Conservation (phyloP, 2,113 vertebrate species). For the Oryzias woworae region DNA sequence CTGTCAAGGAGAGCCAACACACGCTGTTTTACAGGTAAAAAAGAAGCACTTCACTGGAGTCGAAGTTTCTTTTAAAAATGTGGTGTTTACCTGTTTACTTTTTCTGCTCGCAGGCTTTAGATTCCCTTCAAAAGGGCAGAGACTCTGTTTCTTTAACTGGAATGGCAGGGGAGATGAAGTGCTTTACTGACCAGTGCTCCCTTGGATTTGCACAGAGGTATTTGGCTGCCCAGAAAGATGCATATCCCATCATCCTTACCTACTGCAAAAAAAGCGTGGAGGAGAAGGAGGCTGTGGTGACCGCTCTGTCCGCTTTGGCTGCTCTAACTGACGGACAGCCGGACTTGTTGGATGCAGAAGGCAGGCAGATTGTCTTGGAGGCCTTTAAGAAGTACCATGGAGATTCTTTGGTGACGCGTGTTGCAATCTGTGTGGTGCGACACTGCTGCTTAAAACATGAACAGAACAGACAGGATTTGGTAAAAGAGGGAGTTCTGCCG, state of each 20-base stretch:
- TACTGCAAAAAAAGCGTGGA: slow-evolving; percentile 71
- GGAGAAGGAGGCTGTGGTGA: slow-evolving; percentile 44
- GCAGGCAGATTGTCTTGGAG: slow-evolving; percentile 78
- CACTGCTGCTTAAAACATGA: slow-evolving; percentile 91
- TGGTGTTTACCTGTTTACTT: not conserved
- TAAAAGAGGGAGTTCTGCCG: slow-evolving; percentile 78
- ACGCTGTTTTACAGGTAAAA: slow-evolving; percentile 85
- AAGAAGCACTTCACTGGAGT: not conserved
- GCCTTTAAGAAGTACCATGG: slow-evolving; percentile 48
- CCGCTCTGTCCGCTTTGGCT: slow-evolving; percentile 74
- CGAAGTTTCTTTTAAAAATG: not conserved
- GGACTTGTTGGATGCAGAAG: slow-evolving; percentile 84
- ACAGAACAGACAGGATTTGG: slow-evolving; percentile 87
- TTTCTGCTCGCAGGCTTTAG: slow-evolving; percentile 75
- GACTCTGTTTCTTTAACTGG: slow-evolving; percentile 20
- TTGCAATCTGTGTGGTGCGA: slow-evolving; percentile 73
- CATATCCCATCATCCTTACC: slow-evolving; percentile 84
- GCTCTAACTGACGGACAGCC: slow-evolving; percentile 89
- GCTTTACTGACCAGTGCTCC: slow-evolving; percentile 82
- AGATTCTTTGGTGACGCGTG: slow-evolving; percentile 54
- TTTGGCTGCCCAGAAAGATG: slow-evolving; percentile 87
- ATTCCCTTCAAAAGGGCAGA: slow-evolving; percentile 72
- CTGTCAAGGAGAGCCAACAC: slow-evolving; percentile 72
- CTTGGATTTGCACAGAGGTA: slow-evolving; percentile 82
- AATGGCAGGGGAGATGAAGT: slow-evolving; percentile 48